These are phyloP conservation scores for Pelvicachromis taeniatus DNA, from an alignment of 2,113 vertebrate genomes.

Conservation along the genomic window DNA sequence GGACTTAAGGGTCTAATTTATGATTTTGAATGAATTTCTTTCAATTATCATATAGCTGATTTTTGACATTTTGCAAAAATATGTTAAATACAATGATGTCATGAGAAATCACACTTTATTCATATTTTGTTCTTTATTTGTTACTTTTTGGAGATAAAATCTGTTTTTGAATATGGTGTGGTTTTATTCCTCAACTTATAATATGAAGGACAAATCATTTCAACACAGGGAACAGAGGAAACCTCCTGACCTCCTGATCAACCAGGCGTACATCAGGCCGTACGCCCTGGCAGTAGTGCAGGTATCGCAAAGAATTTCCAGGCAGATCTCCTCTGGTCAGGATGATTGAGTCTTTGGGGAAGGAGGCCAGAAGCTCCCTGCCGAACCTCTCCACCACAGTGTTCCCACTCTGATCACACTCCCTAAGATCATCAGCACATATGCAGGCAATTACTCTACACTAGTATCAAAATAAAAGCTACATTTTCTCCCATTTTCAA, in stretches of 20 bases:
- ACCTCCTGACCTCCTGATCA: slow-evolving; percentile 87
- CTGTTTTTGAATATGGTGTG: neutral
- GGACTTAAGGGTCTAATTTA: neutral
- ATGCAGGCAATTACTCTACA: neutral
- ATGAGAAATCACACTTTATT: neutral
- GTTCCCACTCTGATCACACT: slow-evolving; percentile 87
- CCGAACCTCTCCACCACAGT: slow-evolving; percentile 85
- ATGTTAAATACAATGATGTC: neutral
- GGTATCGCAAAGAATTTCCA: slow-evolving; percentile 90
- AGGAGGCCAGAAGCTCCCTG: slow-evolving; percentile 83
- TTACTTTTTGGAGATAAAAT: neutral
- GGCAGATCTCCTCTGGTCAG: slow-evolving; percentile 93
- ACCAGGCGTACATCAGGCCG: slow-evolving; percentile 87
- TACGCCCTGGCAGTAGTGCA: slow-evolving; percentile 86
- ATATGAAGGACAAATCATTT: neutral
- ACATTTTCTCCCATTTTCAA: slow-evolving; percentile 27
- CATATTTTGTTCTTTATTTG: neutral
- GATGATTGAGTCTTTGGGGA: slow-evolving; percentile 81
- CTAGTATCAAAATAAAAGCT: neutral
- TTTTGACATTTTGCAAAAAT: neutral
- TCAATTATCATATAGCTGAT: neutral
- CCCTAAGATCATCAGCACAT: slow-evolving; percentile 58
- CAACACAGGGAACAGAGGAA: neutral
- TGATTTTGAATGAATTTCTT: neutral
- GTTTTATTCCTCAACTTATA: neutral